A percentile compares a stretch with the other conserved stretches of the same genome.
Conservation (phyloP, 92 coral and sea anemone genomes). For the Siderastrea siderea region DNA sequence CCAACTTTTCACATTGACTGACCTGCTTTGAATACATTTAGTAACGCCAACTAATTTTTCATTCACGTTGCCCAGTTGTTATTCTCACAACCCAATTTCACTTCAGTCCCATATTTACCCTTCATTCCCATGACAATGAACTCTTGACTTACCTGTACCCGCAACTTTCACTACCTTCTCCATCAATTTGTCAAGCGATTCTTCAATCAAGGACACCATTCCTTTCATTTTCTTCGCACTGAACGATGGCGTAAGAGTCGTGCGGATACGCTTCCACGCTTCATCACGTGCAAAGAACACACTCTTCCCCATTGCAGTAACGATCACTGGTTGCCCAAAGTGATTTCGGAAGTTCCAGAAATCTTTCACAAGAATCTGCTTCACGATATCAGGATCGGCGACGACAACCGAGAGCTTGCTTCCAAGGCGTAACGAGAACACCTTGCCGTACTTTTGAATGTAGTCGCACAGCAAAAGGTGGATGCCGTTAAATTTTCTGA, state of each 20-base stretch:
- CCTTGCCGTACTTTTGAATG: slow-evolving; percentile 36
- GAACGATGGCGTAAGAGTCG: too few species aligned
- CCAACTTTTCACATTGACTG: too few species aligned
- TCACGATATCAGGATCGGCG: slow-evolving; percentile 80
- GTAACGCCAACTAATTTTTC: too few species aligned
- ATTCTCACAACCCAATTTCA: too few species aligned
- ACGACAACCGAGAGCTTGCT: slow-evolving; percentile 53
- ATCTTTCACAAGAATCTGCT: slow-evolving; percentile 35
- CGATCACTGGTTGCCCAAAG: not conserved
- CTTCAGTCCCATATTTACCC: too few species aligned
- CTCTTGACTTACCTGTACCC: slow-evolving; percentile 51
- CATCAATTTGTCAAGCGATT: slow-evolving; percentile 44
- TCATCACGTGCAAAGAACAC: too few species aligned
- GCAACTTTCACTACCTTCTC: slow-evolving; percentile 56
- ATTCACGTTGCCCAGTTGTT: too few species aligned
- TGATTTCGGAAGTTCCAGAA: slow-evolving; percentile 65
- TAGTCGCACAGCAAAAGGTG: slow-evolving; percentile 64
- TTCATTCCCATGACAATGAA: too few species aligned
- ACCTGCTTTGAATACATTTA: too few species aligned
- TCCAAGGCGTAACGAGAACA: slow-evolving; percentile 50
- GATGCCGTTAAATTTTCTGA: slow-evolving; percentile 61
- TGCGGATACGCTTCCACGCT: too few species aligned
- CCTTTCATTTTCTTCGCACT: too few species aligned
- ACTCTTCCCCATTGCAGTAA: not conserved
- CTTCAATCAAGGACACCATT: too few species aligned